A percentile compares a stretch with the other conserved stretches of the same genome.
phyloP scores from a whole-genome alignment of 2,888 invertebrate genomes.

The Petrophora chlorosata region DNA sequence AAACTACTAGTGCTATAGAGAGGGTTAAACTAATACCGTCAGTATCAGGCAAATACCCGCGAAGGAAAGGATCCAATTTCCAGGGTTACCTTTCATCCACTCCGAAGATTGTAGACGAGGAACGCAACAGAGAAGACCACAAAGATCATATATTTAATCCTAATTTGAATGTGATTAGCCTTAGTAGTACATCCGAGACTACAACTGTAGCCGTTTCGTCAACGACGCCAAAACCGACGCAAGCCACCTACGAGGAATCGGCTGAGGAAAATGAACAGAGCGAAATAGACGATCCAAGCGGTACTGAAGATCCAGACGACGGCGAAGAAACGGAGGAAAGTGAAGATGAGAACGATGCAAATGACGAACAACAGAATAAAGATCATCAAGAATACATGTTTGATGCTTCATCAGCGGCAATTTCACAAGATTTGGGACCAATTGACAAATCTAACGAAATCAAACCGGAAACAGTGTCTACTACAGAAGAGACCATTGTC shows the following conservation, averaged over 20 bases:
- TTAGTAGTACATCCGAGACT: conserved; percentile 30
- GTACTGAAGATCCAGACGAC: conserved; percentile 15
- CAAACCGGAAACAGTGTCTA: conserved; percentile 41
- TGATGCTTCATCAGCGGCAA: conserved; percentile 41
- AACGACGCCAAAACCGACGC: conserved; percentile 34
- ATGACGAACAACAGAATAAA: conserved; percentile 50
- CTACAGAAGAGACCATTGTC: conserved; percentile 43
- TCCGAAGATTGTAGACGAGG: conserved; percentile 46
- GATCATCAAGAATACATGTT: conserved; percentile 64
- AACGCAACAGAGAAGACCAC: conserved; percentile 49
- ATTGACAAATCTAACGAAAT: conserved; percentile 45
- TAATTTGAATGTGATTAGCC: conserved; percentile 34
- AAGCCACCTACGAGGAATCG: conserved; percentile 43
- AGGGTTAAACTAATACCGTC: conserved; percentile 45
- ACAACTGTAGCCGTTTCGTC: conserved; percentile 32
- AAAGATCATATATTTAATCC: conserved; percentile 42
- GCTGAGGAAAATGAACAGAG: conserved; percentile 43
- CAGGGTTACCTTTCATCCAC: conserved; percentile 64
- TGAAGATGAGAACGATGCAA: conserved; percentile 34
- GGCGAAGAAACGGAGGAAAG: conserved; percentile 13
- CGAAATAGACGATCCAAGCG: conserved; percentile 27
- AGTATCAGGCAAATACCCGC: conserved; percentile 39
- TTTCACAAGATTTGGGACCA: conserved; percentile 30
- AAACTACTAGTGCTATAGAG: conserved; percentile 38
- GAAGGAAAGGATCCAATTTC: conserved; percentile 75